Conservation (phyloP, 1,140 invertebrate species). For the Homarus americanus region DNA sequence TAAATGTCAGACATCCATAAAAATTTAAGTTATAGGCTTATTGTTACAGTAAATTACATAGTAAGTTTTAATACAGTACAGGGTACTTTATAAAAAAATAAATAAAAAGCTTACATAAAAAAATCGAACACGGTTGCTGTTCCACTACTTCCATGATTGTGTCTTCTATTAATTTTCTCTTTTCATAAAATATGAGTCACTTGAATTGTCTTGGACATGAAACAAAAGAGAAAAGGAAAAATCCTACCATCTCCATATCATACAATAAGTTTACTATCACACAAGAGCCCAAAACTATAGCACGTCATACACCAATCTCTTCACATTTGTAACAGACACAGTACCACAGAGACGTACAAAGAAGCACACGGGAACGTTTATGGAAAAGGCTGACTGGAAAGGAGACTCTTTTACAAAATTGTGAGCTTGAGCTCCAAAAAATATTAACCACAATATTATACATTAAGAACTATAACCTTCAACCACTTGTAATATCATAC, state of each 20-base stretch:
- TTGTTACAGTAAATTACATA: no score
- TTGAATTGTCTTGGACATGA: no score
- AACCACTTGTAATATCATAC: slow-evolving; percentile 51
- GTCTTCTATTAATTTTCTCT: background rate
- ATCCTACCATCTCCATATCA: background rate
- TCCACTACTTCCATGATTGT: background rate
- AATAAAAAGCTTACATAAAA: no score
- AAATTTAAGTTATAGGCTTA: no score
- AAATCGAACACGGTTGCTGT: no score
- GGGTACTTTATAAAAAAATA: no score
- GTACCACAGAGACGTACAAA: slow-evolving; percentile 10
- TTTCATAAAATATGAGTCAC: no score
- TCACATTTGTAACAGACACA: background rate
- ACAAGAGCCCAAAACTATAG: background rate
- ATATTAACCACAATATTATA: slow-evolving; percentile 56
- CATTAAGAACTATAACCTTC: slow-evolving; percentile 50
- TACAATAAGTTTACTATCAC: background rate
- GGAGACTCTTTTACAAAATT: slow-evolving; percentile 47
- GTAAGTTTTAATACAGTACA: no score
- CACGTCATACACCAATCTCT: slow-evolving; percentile 6
- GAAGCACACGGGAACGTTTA: slow-evolving; percentile 20
- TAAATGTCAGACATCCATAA: no score
- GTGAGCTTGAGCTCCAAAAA: slow-evolving; percentile 45
- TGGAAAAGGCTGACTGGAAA: slow-evolving; percentile 26
- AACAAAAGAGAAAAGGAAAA: no score